phyloP scores from a whole-genome alignment of 2,113 vertebrate species.

The Gymnobelideus leadbeateri region DNA sequence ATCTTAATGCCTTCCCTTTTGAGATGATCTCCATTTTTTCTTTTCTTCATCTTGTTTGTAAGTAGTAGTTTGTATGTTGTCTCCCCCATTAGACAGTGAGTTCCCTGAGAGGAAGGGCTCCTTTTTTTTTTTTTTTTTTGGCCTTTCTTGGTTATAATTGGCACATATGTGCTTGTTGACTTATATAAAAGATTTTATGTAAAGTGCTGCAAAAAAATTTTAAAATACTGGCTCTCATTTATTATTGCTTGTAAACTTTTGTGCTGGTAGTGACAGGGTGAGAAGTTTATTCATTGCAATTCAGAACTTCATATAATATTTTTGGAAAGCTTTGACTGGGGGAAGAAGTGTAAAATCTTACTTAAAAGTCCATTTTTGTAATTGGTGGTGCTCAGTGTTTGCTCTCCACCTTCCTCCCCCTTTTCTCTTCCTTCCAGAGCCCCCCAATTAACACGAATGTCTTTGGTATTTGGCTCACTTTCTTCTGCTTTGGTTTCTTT shows the following conservation, averaged over 20 bases:
- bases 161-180: not conserved
- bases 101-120: too few species aligned
- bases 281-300: conserved; percentile 20
- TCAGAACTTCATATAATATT: conserved; percentile 49
- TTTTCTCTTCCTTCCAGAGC: not conserved
- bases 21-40: not conserved
- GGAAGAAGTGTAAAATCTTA: conserved; percentile 7
- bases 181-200: not conserved
- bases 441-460: not conserved
- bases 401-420: not conserved
- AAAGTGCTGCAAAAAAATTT: not conserved
- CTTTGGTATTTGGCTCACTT: conserved; percentile 42
- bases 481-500: conserved; percentile 36
- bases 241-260: not conserved
- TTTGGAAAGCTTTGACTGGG: conserved; percentile 22
- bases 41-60: too few species aligned
- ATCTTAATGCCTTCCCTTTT: not conserved
- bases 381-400: not conserved
- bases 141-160: not conserved
- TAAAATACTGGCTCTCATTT: not conserved
- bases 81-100: too few species aligned
- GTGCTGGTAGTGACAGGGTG: not conserved
- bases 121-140: not conserved
- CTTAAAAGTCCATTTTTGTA: not conserved
- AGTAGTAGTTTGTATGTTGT: too few species aligned